Conservation (phyloP, 2,113 vertebrate genomes). For the Elgaria multicarinata region DNA sequence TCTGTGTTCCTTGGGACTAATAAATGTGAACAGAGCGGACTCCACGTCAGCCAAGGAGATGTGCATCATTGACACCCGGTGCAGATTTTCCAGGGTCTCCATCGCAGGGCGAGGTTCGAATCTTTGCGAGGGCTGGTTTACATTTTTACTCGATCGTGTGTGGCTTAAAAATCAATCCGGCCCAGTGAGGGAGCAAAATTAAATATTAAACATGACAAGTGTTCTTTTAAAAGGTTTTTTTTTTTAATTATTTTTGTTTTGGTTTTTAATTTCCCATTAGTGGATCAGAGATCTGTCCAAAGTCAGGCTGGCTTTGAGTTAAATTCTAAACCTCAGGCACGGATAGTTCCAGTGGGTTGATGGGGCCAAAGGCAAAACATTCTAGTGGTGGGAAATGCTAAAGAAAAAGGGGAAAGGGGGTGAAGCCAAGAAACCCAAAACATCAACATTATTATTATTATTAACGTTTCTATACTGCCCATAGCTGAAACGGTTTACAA, state of each 20-base stretch:
- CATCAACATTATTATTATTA: too few species aligned
- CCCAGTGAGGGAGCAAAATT: not conserved
- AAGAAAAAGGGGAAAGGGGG: too few species aligned
- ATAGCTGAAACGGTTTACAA: too few species aligned
- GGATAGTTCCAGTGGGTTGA: not conserved
- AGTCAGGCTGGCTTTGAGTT: not conserved
- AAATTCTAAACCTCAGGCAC: not conserved
- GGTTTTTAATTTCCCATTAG: not conserved
- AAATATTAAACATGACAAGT: not conserved
- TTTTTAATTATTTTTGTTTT: not conserved
- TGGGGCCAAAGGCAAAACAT: too few species aligned
- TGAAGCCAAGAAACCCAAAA: too few species aligned
- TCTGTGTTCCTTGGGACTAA: too few species aligned
- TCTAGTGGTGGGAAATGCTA: too few species aligned
- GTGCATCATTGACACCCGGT: too few species aligned
- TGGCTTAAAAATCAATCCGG: not conserved
- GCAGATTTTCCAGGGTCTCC: too few species aligned
- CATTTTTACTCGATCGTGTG: not conserved
- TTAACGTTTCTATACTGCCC: too few species aligned
- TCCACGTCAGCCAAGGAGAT: too few species aligned
- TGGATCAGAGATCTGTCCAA: not conserved
- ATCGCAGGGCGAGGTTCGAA: not conserved
- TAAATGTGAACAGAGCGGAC: too few species aligned
- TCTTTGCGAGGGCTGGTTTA: accelerated
- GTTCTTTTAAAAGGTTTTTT: not conserved